Evolutionary conservation across 2,888 invertebrate genomes (phyloP).

Genomic region (Apodemia zela): DNA sequence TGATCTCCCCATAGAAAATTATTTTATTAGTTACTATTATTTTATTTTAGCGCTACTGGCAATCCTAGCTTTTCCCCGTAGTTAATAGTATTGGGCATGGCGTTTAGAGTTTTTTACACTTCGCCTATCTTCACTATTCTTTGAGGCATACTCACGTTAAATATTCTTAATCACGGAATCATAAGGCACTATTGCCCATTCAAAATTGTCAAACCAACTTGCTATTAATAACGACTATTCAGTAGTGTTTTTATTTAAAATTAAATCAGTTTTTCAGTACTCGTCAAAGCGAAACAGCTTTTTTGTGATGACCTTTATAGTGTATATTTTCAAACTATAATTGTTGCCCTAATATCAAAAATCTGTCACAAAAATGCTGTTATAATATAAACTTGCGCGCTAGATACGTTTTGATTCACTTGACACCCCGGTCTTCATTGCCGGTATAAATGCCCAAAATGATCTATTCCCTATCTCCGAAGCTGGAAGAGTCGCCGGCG

Average conservation of each 20-base stretch:
- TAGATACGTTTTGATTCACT: neutral
- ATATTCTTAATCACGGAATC: constrained; percentile 20
- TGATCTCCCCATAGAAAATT: constrained; percentile 30
- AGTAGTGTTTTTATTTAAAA: neutral
- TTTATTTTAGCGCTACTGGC: constrained; percentile 52
- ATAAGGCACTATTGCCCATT: neutral
- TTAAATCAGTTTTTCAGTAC: neutral
- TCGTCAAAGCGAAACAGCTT: neutral
- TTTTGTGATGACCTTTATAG: neutral
- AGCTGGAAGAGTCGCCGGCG: constrained; percentile 57
- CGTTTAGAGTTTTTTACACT: constrained; percentile 57
- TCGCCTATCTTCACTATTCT: constrained; percentile 52
- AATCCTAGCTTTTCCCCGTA: constrained; percentile 58
- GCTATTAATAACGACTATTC: neutral
- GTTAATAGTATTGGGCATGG: constrained; percentile 56
- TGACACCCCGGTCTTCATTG: constrained; percentile 22
- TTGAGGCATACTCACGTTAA: constrained; percentile 36
- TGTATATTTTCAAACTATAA: neutral
- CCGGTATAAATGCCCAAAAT: constrained; percentile 48
- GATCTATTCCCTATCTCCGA: constrained; percentile 57
- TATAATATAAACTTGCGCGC: neutral
- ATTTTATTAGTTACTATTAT: constrained; percentile 28
- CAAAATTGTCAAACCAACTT: neutral
- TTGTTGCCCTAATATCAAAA: neutral
- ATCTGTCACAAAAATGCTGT: constrained; percentile 19